Conservation (phyloP, 2,888 invertebrate species). For the Zeuzera pyrina region DNA sequence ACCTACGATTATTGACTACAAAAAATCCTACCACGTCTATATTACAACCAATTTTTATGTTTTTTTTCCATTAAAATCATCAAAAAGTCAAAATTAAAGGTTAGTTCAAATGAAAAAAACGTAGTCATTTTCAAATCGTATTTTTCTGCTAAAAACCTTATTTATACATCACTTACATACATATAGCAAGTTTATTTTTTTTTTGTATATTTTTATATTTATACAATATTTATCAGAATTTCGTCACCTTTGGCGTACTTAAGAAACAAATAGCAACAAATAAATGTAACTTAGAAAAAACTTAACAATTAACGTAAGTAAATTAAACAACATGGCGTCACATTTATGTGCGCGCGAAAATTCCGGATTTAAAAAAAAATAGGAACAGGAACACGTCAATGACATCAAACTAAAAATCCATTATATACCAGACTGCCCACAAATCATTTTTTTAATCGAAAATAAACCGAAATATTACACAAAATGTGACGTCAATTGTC, state of each 20-base stretch:
- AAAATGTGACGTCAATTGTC: too few species aligned
- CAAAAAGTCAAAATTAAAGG: conserved; percentile 13
- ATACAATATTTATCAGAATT: conserved; percentile 23
- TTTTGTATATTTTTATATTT: conserved; percentile 9
- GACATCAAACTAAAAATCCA: too few species aligned
- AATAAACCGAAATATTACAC: too few species aligned
- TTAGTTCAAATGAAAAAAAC: conserved; percentile 15
- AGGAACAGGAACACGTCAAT: too few species aligned
- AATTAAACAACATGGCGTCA: too few species aligned
- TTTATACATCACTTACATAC: conserved; percentile 57
- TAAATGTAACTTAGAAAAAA: conserved; percentile 48
- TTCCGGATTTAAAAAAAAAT: too few species aligned
- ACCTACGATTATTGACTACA: conserved; percentile 21
- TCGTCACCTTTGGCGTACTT: conserved; percentile 64
- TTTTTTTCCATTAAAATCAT: conserved; percentile 20
- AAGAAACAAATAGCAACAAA: conserved; percentile 57
- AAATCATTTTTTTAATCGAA: too few species aligned
- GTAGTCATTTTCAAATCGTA: conserved; percentile 37
- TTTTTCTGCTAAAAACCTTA: conserved; percentile 47
- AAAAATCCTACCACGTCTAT: conserved; percentile 18
- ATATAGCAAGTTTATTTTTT: conserved; percentile 42
- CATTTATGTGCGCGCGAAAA: too few species aligned
- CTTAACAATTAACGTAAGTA: conserved; percentile 57
- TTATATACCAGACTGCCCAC: too few species aligned
- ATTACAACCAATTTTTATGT: conserved; percentile 13